Evolutionary conservation across 2,113 vertebrate species (phyloP).

Genomic region (Vanacampus margaritifer): DNA sequence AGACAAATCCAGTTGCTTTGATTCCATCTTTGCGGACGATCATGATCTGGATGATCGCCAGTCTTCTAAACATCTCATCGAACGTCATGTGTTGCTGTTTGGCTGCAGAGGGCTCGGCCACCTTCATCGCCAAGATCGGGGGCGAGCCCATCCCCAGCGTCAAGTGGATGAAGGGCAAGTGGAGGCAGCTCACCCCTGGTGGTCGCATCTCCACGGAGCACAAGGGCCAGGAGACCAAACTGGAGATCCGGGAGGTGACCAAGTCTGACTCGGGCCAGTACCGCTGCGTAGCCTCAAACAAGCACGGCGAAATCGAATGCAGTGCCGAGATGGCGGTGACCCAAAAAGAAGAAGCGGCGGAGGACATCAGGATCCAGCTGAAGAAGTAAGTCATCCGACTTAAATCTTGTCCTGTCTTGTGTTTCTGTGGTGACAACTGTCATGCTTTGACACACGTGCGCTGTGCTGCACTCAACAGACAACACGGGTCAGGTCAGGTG

Average conservation of each 20-base stretch:
- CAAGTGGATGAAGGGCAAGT: slow-evolving; percentile 98
- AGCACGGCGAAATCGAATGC: slow-evolving; percentile 92
- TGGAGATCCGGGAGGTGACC: slow-evolving; percentile 87
- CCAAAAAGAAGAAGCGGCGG: slow-evolving; percentile 79
- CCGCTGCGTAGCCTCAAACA: slow-evolving; percentile 88
- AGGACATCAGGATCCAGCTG: slow-evolving; percentile 83
- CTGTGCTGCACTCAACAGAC: background rate
- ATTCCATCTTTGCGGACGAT: too few species aligned
- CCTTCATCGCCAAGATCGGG: slow-evolving; percentile 91
- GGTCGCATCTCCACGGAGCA: slow-evolving; percentile 87
- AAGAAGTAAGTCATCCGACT: slow-evolving; percentile 80
- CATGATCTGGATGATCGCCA: too few species aligned
- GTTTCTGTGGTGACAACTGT: background rate
- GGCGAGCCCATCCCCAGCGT: slow-evolving; percentile 94
- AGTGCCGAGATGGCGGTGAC: slow-evolving; percentile 82
- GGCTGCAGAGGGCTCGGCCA: slow-evolving; percentile 83
- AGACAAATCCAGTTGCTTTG: too few species aligned
- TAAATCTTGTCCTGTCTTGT: background rate
- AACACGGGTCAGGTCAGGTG: background rate
- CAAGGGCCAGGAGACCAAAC: slow-evolving; percentile 86
- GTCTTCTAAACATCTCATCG: background rate
- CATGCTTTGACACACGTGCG: background rate
- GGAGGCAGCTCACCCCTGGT: slow-evolving; percentile 91
- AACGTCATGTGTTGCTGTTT: background rate
- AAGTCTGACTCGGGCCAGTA: slow-evolving; percentile 93